Evolutionary conservation across 2,888 invertebrate species (phyloP), one percentile per base, ranked within the genome.

Genomic region (Heliconius aoede): DNA sequence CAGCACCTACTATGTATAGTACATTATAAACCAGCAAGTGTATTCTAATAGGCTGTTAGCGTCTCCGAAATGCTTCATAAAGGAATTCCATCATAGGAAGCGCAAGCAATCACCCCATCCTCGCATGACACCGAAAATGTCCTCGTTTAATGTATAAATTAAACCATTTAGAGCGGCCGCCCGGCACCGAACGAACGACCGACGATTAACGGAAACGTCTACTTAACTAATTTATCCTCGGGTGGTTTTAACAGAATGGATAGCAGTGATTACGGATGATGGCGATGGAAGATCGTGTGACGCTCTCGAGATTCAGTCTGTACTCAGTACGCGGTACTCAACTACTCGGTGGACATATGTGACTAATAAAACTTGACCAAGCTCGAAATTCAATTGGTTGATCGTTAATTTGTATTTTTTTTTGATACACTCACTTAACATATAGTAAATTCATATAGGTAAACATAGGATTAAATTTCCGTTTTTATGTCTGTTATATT

Each of bases 191-290:
- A 89, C 90, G 90, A 88, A 89, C 89, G 90, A 89, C 90, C 89
- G 93, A 89, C 94, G 95, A 95, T 95, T 95, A 95, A 92, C 95
- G 95, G 95, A 95, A 94, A 92, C 92, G 91, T 92, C 95, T 95
- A 95, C 94, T 95, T 95, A 95, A 95, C 94, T 94, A 94, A 95
- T 94, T 94, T 94, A 95, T 91, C 88, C 92, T 91, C 92, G 93
- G 94, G 93, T 93, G 91, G 94, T 95, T 95, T 95, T 95, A 95
- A 94, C 94, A 93, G 94, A 94, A 94, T 95, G 95, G 93, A 94
- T 94, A 94, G 94, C 94, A 89, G 94, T 94, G 95, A 95, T 95
- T 95, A 94, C 92, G 90, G 88, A 65, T 73, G 78, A 78, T 79
- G 76, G 81, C 80, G 78, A n/a, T n/a, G n/a, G n/a, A 79, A 73